Base-by-base conservation (phyloP, 1,140 invertebrate genomes). In the Neodiprion virginianus region DNA sequence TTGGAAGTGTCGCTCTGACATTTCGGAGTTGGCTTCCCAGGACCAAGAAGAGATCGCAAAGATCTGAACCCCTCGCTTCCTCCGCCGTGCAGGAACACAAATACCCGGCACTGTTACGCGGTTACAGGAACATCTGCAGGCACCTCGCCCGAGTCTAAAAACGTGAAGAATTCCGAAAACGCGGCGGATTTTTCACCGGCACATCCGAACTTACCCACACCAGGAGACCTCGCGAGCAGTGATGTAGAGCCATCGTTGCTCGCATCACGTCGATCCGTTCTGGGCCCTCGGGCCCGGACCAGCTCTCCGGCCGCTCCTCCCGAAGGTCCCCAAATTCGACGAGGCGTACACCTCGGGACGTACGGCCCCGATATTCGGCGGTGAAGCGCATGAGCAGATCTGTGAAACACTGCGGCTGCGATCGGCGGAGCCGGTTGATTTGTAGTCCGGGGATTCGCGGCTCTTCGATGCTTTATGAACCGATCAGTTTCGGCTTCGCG, bases 131-230 rank as follows among this genome's bases (percentile, higher is more conserved):
- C 28, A 40, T 40, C 28, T 40, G 28, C 28, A 40, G 28, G 28
- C 28, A 5, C 28, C 28, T 40, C 28, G 28, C 28, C 28, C 28
- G 28, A 40, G n/a, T 61, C 53, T 61, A 61, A 61, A 14, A 78
- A 76, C 76, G 79, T 80, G 81, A 77, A 81, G 80, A 86, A 87
- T 86, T 80, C 78, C 71, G 82, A 79, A 88, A 86, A 85, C 80
- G 81, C 75, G 74, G 76, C 70, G 76, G 77, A 76, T 86, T 85
- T 86, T 80, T 82, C 81, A 66, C 67, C 71, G 7, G 50, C 28
- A 61, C 8, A 40, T 40, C 28, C 28, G 1, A 40, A 74, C 72
- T 21, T 40, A 49, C 48, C 67, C 76, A 70, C 71, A 67, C 14
- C 72, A 71, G 53, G 71, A 67, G 71, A 66, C 66, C 21, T 68